Evolutionary conservation across 2,888 invertebrate species (phyloP).

Genomic region (Drosophila tripunctata): DNA sequence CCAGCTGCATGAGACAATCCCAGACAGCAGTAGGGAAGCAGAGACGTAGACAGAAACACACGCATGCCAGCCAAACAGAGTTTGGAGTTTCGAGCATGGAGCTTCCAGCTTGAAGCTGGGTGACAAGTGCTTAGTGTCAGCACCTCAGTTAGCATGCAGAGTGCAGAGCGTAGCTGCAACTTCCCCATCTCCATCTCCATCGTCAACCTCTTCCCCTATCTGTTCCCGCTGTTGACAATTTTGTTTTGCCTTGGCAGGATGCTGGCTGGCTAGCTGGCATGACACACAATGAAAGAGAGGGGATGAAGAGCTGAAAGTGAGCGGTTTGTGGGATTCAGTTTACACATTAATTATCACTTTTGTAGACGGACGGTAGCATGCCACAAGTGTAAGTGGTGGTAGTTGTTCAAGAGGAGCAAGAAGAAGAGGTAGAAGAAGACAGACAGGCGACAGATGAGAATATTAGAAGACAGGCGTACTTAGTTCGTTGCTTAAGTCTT

Average conservation of each 20-base stretch:
- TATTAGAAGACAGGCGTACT: conserved; percentile 62
- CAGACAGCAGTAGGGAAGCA: conserved; percentile 16
- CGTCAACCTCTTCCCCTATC: neutral
- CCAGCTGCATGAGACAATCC: conserved; percentile 70
- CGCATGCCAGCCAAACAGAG: conserved; percentile 46
- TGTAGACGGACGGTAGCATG: conserved; percentile 57
- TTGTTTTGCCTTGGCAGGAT: conserved; percentile 54
- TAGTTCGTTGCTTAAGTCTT: conserved; percentile 66
- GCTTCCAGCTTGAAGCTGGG: conserved; percentile 52
- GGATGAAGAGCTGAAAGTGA: conserved; percentile 10
- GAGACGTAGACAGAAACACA: conserved; percentile 32
- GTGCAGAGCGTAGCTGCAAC: conserved; percentile 30
- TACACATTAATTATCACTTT: conserved; percentile 83
- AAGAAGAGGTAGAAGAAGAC: conserved; percentile 24
- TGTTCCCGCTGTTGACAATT: conserved; percentile 70
- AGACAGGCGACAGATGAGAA: conserved; percentile 52
- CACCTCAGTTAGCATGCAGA: conserved; percentile 77
- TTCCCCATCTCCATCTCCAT: neutral
- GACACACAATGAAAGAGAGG: conserved; percentile 30
- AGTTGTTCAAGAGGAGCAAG: conserved; percentile 7
- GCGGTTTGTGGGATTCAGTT: conserved; percentile 68
- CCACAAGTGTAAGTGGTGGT: conserved; percentile 9
- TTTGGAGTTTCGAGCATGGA: conserved; percentile 17
- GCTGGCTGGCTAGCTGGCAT: conserved; percentile 36
- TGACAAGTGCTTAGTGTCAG: conserved; percentile 81